Evolutionary conservation across 1,140 invertebrate species (phyloP), one percentile per base, ranked within the genome.

Genomic region (Brachionus rubens): DNA sequence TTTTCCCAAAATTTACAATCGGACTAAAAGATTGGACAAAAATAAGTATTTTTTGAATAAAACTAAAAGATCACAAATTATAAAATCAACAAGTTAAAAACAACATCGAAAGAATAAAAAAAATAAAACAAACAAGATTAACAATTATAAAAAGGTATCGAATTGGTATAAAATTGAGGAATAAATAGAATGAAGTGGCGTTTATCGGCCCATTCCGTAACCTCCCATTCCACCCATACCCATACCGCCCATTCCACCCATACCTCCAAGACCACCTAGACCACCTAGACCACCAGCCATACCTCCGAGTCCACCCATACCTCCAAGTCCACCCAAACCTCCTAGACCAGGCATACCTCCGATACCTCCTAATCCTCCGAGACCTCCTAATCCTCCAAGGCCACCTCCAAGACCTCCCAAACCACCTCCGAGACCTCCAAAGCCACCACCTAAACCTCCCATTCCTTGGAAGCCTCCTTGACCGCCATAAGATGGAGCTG

Each of bases 341-440:
- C 46, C 50, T 6, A 54, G 9, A 14, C 46, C 50, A 21, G 19
- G 21, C 16, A 81, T 79, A 10, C 78, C 79, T 16, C 79, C 83
- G n/a, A 70, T 46, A 0, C 36, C 36, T 14, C 40, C 40, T 24
- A 68, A 43, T 21, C 9, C 12, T 30, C 19, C 28, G 26, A 67
- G 30, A 0, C 62, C 62, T n/a, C 62, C 62, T 10, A 76, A 7
- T 12, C 36, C 26, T 9, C 40, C 46, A 16, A 48, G 24, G 6
- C 0, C 46, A 16, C 46, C 65, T 19, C 81, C 80, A 3, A 12
- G 9, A 65, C 43, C 43, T 10, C 43, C 43, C 43, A 46, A 10
- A n/a, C 43, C 43, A 10, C 43, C 43, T 10, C 10, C 10, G 43
- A 10, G 10, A n/a, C 43, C n/a, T n/a, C n/a, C n/a, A n/a, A n/a